A percentile compares a stretch with the other conserved stretches of the same genome.
These are phyloP conservation scores for Aphidius ervi DNA, from an alignment of 1,140 invertebrate genomes.

Conservation along the genomic window DNA sequence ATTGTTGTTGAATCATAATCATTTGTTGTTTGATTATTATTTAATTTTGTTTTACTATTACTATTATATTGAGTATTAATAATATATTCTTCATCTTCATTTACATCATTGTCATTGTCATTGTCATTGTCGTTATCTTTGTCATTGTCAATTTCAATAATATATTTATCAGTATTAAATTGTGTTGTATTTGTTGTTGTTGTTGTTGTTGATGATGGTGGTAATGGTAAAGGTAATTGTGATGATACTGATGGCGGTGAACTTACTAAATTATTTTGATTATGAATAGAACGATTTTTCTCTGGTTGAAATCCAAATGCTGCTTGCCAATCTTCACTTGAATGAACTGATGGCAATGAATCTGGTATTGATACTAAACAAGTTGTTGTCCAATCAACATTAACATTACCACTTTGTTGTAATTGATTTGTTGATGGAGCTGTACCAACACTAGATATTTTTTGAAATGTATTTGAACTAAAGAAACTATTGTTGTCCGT, in stretches of 20 bases:
- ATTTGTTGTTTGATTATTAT: constrained; percentile 32
- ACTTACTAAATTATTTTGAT: constrained; percentile 36
- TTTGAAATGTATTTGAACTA: constrained; percentile 55
- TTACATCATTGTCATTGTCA: constrained; percentile 39
- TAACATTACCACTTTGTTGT: constrained; percentile 31
- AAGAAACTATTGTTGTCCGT: constrained; percentile 58
- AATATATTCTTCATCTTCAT: constrained; percentile 43
- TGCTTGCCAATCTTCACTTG: constrained; percentile 58
- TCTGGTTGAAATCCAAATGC: constrained; percentile 54
- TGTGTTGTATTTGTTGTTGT: too few species aligned
- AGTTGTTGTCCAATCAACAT: constrained; percentile 53
- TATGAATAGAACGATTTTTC: constrained; percentile 36
- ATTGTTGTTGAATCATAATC: constrained; percentile 26
- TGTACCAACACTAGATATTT: constrained; percentile 45
- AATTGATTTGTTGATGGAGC: constrained; percentile 30
- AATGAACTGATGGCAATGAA: constrained; percentile 53
- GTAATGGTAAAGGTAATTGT: constrained; percentile 33
- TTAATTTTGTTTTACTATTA: too few species aligned
- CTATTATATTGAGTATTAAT: constrained; percentile 36
- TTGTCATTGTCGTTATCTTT: constrained; percentile 33
- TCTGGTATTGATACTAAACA: constrained; percentile 54
- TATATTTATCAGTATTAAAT: too few species aligned
- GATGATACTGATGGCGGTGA: constrained; percentile 41
- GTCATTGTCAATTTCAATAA: background rate
- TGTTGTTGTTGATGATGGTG: too few species aligned